Base-by-base conservation (phyloP, 2,797 vertebrate genomes). In the Periparus ater region DNA sequence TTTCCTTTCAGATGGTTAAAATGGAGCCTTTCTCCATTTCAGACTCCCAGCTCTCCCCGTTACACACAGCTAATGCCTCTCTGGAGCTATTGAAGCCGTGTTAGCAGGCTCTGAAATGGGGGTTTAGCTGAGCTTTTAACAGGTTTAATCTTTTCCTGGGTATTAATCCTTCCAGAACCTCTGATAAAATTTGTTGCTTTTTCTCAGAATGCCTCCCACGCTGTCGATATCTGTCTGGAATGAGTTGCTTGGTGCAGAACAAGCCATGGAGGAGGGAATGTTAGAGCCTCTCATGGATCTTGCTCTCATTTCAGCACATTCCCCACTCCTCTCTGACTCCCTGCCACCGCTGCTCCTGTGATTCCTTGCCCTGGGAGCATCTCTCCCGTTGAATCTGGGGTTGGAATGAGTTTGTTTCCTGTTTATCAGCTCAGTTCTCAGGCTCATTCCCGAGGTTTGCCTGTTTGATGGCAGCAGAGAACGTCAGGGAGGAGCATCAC, bases 141-240 rank as follows among this genome's bases (percentile, higher is more conserved):
- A 2, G 70, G 70, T 94, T 95, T 94, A 94, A 89, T 94, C 83
- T 88, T 91, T 90, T 92, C 79, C 68, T 86, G 90, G 55, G 65
- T 76, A 96, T 93, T 96, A 95, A 97, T 96, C 85, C 88, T 76
- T 84, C 30, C 85, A 91, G 85, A 93, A 88, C 42, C 92, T 71
- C 85, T 85, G 94, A 94, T 93, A 80, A 94, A 92, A 92, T 95
- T 86, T 90, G 91, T 95, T 95, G 93, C 83, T 92, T 86, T 89
- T 90, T 74, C 91, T 93, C 79, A 32, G 85, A 94, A 88, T 91
- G 83, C 93, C 93, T 94, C 95, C 96, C 83, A 96, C 93, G 15
- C 95, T 78, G 63, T 91, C 80, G 61, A 79, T 94, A 93, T 94
- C 89, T 89, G 87, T 92, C 93, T 96, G 94, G 63, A 88, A 86